Conservation (phyloP, 1,140 invertebrate genomes). For the Eueides isabella region DNA sequence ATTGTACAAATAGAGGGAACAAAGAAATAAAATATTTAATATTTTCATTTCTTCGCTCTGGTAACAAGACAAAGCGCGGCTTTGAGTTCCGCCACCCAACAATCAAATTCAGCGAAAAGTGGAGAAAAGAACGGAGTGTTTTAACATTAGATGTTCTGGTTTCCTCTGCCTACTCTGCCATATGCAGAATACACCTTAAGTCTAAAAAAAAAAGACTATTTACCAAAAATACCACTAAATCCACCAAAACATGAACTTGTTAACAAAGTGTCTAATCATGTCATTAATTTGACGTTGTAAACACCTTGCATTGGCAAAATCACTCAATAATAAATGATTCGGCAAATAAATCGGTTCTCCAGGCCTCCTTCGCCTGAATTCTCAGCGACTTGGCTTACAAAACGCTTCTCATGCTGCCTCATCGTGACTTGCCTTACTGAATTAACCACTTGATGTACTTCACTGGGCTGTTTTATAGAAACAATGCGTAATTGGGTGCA, state of each 20-base stretch:
- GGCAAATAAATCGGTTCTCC: conserved; percentile 24
- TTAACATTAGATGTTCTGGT: no score
- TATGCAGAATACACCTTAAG: no score
- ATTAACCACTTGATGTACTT: conserved; percentile 55
- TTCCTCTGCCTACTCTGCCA: no score
- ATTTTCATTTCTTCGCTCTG: no score
- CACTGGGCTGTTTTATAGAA: conserved; percentile 35
- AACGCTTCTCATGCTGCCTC: conserved; percentile 49
- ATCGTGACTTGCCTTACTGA: conserved; percentile 53
- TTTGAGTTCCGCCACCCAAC: no score
- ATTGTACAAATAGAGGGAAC: no score
- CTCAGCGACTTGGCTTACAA: conserved; percentile 52
- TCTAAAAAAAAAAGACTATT: neutral
- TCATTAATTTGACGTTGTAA: conserved; percentile 2
- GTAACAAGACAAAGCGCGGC: no score
- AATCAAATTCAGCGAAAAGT: no score
- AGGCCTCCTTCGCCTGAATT: conserved; percentile 43
- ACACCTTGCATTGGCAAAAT: conserved; percentile 15
- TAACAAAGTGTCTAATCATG: neutral
- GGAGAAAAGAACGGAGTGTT: no score
- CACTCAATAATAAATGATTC: conserved; percentile 29
- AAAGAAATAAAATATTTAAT: no score
- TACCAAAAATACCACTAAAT: neutral
- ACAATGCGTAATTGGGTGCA: neutral
- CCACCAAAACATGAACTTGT: conserved; percentile 2